These are phyloP conservation scores for Columbina picui DNA, from an alignment of 2,113 vertebrate genomes.

Conservation along the genomic window DNA sequence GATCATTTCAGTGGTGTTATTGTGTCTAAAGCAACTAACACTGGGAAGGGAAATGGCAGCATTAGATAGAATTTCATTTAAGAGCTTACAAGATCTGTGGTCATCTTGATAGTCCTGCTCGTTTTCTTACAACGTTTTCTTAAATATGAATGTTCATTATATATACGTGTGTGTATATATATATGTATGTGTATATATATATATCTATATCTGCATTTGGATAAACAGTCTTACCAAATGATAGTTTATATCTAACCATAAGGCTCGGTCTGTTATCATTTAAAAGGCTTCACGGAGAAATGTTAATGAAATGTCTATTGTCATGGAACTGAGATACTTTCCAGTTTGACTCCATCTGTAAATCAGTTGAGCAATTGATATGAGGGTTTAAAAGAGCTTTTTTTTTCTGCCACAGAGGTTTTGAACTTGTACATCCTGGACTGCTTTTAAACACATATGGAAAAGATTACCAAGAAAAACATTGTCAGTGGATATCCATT, in stretches of 20 bases:
- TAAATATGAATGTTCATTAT: not conserved
- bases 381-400: not conserved
- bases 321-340: not conserved
- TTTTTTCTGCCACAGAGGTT: not conserved
- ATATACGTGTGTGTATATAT: not conserved
- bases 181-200: not conserved
- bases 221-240: not conserved
- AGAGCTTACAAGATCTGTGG: not conserved
- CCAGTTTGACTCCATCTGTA: not conserved
- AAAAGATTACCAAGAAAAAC: slow-evolving; percentile 28
- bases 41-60: not conserved
- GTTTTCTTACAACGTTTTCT: not conserved
- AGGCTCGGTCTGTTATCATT: not conserved
- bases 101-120: not conserved
- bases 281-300: not conserved
- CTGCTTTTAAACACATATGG: not conserved
- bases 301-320: not conserved
- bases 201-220: not conserved
- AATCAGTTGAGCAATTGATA: not conserved
- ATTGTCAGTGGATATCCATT: not conserved
- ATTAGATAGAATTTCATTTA: not conserved
- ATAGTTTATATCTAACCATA: not conserved
- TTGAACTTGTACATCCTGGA: not conserved
- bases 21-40: not conserved
- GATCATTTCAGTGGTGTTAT: not conserved